Evolutionary conservation across 92 coral and sea anemone genomes (phyloP).

Genomic region (Bergia sp.): DNA sequence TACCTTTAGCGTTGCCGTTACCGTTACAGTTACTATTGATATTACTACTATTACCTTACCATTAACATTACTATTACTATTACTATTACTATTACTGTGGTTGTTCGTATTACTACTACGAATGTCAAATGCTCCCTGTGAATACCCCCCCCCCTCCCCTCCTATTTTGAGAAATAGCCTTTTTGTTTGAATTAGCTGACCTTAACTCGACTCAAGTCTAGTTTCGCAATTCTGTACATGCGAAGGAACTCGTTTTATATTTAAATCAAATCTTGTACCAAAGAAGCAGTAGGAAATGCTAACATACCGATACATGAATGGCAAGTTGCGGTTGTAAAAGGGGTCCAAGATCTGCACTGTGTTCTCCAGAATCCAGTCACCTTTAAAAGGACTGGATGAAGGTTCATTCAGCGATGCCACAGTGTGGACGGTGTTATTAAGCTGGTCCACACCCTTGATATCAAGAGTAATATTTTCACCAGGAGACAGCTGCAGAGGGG

Average conservation of each 20-base stretch:
- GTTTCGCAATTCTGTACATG: too few species aligned
- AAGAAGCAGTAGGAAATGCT: neutral
- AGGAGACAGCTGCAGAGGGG: conserved; percentile 71
- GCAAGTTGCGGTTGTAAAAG: conserved; percentile 51
- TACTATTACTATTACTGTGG: neutral
- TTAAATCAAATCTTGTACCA: neutral
- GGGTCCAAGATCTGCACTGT: conserved; percentile 63
- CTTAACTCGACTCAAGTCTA: neutral
- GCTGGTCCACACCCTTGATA: conserved; percentile 80
- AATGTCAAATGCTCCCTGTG: too few species aligned
- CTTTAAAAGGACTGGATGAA: conserved; percentile 6
- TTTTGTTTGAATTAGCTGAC: too few species aligned
- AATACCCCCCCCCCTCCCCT: neutral
- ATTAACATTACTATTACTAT: neutral
- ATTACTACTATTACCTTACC: neutral
- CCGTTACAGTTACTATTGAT: neutral
- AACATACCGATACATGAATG: conserved; percentile 60
- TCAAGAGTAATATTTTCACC: conserved; percentile 73
- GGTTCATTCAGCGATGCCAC: conserved; percentile 56
- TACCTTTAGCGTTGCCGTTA: too few species aligned
- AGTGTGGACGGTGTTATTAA: conserved; percentile 74
- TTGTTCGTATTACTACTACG: neutral
- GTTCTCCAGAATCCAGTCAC: conserved; percentile 51
- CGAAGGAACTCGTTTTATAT: neutral
- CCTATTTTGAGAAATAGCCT: neutral